These are phyloP conservation scores for Paralichthys olivaceus DNA, from an alignment of 2,113 vertebrate genomes.

Conservation along the genomic window DNA sequence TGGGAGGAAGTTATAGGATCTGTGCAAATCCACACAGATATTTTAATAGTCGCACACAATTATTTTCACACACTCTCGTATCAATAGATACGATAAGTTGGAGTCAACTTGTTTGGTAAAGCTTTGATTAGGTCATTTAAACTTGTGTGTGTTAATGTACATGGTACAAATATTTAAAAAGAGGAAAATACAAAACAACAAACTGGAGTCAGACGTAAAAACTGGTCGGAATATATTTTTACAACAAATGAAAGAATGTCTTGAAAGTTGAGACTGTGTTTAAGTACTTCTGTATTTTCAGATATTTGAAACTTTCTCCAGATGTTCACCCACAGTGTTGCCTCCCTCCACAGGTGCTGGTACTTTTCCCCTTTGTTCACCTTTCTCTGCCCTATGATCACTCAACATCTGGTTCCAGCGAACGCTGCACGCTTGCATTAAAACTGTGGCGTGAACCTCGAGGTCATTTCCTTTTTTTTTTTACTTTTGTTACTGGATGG, in stretches of 20 bases:
- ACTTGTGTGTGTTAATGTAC: too few relatives aligned
- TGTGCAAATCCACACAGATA: background rate
- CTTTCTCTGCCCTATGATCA: constrained; percentile 44
- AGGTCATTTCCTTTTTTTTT: constrained; percentile 40
- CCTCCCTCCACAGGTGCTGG: constrained; percentile 57
- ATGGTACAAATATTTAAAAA: too few relatives aligned
- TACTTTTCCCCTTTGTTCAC: constrained; percentile 27
- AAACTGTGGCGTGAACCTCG: constrained; percentile 23
- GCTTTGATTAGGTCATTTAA: too few relatives aligned
- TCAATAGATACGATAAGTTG: too few relatives aligned
- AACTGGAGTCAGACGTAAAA: background rate
- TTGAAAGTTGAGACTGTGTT: too few relatives aligned
- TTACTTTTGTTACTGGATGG: constrained; percentile 3
- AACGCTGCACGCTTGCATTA: constrained; percentile 29
- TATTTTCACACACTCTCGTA: too few relatives aligned
- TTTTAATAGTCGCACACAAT: background rate
- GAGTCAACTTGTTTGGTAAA: too few relatives aligned
- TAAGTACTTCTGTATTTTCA: too few relatives aligned
- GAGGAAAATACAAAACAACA: background rate
- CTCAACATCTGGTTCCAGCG: constrained; percentile 59
- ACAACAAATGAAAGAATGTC: too few relatives aligned
- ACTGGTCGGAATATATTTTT: too few relatives aligned
- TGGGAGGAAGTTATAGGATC: constrained; percentile 39
- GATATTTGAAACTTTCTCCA: constrained; percentile 9
- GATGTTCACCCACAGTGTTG: constrained; percentile 38